Percentiles rank a stretch among this genome's conserved stretches.
Evolutionary conservation across 2,113 vertebrate genomes (phyloP).

Genomic region (Asarcornis scutulata): DNA sequence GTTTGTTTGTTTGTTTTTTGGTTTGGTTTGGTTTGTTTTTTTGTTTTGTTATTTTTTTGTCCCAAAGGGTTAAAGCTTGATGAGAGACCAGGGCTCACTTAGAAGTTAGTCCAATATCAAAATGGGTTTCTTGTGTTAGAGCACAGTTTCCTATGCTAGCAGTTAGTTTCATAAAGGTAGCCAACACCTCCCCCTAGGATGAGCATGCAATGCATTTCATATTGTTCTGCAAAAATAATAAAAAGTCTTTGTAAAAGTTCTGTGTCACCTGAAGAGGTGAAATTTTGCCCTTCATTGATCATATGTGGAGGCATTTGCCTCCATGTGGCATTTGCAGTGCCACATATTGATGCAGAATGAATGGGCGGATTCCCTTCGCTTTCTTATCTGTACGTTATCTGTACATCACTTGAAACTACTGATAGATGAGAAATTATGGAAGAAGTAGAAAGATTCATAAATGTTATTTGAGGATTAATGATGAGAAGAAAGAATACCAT

Average conservation of each 20-base stretch:
- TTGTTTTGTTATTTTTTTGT: not conserved
- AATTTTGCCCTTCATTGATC: not conserved
- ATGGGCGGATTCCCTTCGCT: not conserved
- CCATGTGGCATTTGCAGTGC: not conserved
- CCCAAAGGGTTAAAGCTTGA: not conserved
- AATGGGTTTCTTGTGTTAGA: not conserved
- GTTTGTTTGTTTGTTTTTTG: too few relatives aligned
- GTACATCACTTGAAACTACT: not conserved
- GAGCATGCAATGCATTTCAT: not conserved
- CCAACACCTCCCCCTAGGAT: not conserved
- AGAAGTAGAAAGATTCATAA: not conserved
- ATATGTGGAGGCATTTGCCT: not conserved
- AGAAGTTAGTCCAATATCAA: not conserved
- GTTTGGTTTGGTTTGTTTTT: too few relatives aligned
- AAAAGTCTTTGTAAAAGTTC: not conserved
- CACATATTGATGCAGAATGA: not conserved
- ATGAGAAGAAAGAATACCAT: not conserved
- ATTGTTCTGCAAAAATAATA: not conserved
- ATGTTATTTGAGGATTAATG: not conserved
- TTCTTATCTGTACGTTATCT: not conserved
- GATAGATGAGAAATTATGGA: not conserved
- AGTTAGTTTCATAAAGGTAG: not conserved
- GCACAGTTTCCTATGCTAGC: not conserved
- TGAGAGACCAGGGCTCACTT: not conserved
- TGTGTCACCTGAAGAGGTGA: not conserved